These are phyloP conservation scores for Zophobas morio DNA, from an alignment of 1,140 invertebrate genomes.

Conservation along the genomic window DNA sequence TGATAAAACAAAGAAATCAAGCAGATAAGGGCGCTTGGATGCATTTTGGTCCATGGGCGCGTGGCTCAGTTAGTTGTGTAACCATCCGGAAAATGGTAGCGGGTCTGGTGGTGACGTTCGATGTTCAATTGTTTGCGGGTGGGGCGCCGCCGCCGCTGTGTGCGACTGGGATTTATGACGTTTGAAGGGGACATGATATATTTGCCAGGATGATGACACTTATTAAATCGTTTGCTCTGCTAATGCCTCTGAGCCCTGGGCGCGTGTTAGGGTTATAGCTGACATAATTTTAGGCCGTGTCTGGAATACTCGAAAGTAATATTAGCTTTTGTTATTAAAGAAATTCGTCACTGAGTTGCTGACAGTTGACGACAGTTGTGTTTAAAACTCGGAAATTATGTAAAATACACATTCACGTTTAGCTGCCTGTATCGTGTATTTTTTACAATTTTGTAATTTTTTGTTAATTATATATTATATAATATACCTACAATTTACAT, in stretches of 20 bases:
- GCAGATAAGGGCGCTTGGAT: not conserved
- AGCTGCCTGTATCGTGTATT: too few species aligned
- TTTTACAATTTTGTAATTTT: too few species aligned
- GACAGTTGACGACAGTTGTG: too few species aligned
- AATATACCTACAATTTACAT: too few species aligned
- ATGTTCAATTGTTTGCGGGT: conserved; percentile 63
- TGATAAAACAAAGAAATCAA: too few species aligned
- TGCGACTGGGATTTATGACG: conserved; percentile 66
- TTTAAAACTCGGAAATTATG: too few species aligned
- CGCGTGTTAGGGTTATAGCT: conserved; percentile 20
- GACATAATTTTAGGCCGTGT: conserved; percentile 30
- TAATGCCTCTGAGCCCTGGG: conserved; percentile 52
- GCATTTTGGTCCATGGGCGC: conserved; percentile 18
- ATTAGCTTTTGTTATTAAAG: conserved; percentile 11
- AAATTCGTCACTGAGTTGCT: not conserved
- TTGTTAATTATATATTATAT: too few species aligned
- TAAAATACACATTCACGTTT: too few species aligned
- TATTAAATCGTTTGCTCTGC: conserved; percentile 65
- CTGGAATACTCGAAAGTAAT: not conserved
- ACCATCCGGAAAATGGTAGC: conserved; percentile 65
- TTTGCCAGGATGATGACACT: conserved; percentile 65
- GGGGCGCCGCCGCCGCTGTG: conserved; percentile 54
- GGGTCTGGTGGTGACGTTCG: conserved; percentile 65
- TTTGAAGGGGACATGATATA: conserved; percentile 64
- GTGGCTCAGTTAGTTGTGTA: conserved; percentile 58